Percentiles rank a stretch among this genome's conserved stretches.
Evolutionary conservation across 37 sponge, comb jelly and placozoan genomes (phyloP).

Genomic region (Halisarca cf. caerulea): DNA sequence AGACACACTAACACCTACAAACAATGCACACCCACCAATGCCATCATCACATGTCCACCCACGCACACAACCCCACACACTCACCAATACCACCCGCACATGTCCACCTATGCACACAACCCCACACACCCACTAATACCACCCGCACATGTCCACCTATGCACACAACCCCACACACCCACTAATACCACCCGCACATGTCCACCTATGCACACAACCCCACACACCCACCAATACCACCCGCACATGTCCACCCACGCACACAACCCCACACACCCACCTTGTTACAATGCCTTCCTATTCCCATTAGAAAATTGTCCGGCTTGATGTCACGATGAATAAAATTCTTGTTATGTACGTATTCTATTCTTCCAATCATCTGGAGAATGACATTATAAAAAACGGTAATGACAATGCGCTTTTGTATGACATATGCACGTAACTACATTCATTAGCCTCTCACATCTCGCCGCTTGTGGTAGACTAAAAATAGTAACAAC

Average conservation of each 20-base stretch:
- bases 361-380: constrained; percentile 99
- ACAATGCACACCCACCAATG: too few species aligned
- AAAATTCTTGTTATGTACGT: constrained; percentile 98
- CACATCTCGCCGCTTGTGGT: too few species aligned
- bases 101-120: neutral
- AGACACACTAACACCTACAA: too few species aligned
- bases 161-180: neutral
- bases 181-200: neutral
- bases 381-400: constrained; percentile 26
- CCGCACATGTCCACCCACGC: neutral
- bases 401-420: neutral
- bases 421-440: neutral
- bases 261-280: constrained; percentile 21
- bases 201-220: neutral
- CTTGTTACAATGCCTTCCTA: constrained; percentile 94
- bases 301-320: constrained; percentile 99
- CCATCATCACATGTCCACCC: too few species aligned
- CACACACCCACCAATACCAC: neutral
- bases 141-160: neutral
- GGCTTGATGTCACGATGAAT: constrained; percentile 99
- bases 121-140: neutral
- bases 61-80: too few species aligned
- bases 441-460: neutral
- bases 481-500: constrained; percentile 4
- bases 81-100: neutral